A percentile compares a stretch with the other conserved stretches of the same genome.
These are phyloP conservation scores for Leptarthrus brevirostris DNA, from an alignment of 2,888 invertebrate species.

Conservation along the genomic window DNA sequence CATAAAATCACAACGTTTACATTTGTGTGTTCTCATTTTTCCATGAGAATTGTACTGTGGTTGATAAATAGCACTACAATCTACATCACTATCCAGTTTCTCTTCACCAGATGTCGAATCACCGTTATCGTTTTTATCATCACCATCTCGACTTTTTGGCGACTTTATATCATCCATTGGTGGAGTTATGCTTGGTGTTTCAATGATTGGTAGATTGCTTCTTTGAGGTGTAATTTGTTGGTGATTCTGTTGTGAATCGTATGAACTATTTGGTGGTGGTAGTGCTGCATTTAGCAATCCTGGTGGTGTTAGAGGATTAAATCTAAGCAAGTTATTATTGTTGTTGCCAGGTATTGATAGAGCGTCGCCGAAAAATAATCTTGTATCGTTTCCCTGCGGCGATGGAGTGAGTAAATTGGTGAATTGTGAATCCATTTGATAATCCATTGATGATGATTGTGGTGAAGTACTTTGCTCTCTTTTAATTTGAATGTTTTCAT, in stretches of 20 bases:
- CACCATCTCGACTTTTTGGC: constrained; percentile 57
- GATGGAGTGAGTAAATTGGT: constrained; percentile 66
- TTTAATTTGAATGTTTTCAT: constrained; percentile 7
- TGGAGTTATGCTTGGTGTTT: constrained; percentile 63
- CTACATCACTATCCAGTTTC: constrained; percentile 63
- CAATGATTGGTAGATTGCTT: background rate
- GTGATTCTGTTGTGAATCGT: constrained; percentile 17
- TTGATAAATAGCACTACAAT: constrained; percentile 67
- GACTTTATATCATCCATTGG: constrained; percentile 67
- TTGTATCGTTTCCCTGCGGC: constrained; percentile 64
- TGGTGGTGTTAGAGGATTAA: constrained; percentile 74
- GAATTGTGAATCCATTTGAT: background rate
- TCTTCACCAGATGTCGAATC: constrained; percentile 66
- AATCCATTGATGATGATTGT: constrained; percentile 14
- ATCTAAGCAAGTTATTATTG: constrained; percentile 68
- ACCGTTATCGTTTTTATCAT: constrained; percentile 63
- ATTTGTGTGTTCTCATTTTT: constrained; percentile 89
- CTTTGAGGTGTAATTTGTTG: background rate
- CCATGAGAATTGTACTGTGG: constrained; percentile 72
- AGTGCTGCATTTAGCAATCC: constrained; percentile 67
- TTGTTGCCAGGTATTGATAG: background rate
- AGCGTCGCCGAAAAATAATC: constrained; percentile 31
- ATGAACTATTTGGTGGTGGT: constrained; percentile 53
- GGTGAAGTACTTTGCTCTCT: constrained; percentile 6
- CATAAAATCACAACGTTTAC: constrained; percentile 90